Percentiles rank a stretch among this genome's conserved stretches.
Evolutionary conservation across 2,797 vertebrate genomes (phyloP).

Genomic region (Anolis apletophallus): DNA sequence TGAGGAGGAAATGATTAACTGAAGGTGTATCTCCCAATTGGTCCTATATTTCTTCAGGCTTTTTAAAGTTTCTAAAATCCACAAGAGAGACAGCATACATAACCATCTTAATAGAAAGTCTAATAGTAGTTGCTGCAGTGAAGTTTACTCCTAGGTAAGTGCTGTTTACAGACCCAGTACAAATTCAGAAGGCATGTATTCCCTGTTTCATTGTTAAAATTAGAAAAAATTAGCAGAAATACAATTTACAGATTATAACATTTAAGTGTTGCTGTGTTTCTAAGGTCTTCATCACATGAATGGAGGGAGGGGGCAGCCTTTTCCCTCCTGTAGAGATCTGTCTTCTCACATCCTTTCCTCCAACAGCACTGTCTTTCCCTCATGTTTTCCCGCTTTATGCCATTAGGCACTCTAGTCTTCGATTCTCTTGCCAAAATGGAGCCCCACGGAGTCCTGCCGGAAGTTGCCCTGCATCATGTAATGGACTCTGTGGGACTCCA

Average conservation of each 20-base stretch:
- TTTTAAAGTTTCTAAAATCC: neutral
- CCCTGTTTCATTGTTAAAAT: neutral
- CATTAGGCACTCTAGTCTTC: no score
- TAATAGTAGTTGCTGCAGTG: neutral
- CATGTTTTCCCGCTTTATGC: no score
- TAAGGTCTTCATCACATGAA: neutral
- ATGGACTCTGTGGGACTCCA: no score
- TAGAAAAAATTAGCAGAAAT: slow-evolving; percentile 3
- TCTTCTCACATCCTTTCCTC: no score
- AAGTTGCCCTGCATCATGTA: no score
- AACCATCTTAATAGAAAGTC: neutral
- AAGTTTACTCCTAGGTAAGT: neutral
- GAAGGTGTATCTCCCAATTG: neutral
- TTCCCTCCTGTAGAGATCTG: no score
- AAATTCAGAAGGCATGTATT: neutral
- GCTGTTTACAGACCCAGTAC: no score
- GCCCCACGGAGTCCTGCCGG: no score
- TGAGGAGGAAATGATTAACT: no score
- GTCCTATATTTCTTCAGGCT: neutral
- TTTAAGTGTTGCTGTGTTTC: neutral
- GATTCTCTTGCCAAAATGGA: no score
- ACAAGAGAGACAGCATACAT: neutral
- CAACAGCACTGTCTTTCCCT: no score
- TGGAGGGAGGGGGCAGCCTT: no score
- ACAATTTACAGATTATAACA: neutral